phyloP scores from a whole-genome alignment of 2,888 invertebrate species.

The Cordilura impudica region DNA sequence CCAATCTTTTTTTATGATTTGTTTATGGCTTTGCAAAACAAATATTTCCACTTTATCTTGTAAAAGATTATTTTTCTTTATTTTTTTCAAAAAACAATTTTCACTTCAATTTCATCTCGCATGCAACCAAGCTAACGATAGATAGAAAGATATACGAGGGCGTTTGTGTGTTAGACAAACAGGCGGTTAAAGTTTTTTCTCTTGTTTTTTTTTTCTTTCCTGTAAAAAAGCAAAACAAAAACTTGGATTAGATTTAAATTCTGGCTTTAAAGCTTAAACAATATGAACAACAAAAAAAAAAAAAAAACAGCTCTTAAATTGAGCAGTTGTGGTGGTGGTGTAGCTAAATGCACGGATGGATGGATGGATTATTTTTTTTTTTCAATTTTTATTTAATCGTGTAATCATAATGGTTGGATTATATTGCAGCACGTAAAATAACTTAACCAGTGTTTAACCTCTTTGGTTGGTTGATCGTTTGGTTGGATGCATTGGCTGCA shows the following conservation, averaged over 20 bases:
- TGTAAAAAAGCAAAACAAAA: constrained; percentile 2
- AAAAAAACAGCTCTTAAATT: constrained; percentile 39
- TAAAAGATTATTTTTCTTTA: not conserved
- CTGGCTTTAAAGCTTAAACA: constrained; percentile 17
- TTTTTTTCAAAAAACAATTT: constrained; percentile 39
- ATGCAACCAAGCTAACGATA: not conserved
- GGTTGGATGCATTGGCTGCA: not conserved
- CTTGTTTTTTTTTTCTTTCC: not conserved
- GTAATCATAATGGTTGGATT: constrained; percentile 63
- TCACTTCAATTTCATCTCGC: constrained; percentile 28
- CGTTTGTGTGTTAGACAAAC: constrained; percentile 62
- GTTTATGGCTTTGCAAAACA: constrained; percentile 54
- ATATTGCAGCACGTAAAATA: constrained; percentile 73
- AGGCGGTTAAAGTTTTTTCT: constrained; percentile 47
- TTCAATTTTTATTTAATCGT: constrained; percentile 58
- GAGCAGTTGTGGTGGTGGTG: constrained; percentile 45
- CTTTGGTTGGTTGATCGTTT: constrained; percentile 62
- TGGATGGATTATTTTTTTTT: constrained; percentile 45
- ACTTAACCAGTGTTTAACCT: constrained; percentile 76
- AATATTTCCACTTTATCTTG: constrained; percentile 38
- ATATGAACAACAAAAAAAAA: not conserved
- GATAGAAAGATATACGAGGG: constrained; percentile 48
- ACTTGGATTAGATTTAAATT: constrained; percentile 23
- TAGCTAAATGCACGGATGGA: not conserved
- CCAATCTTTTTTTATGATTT: constrained; percentile 57